A percentile compares a stretch with the other conserved stretches of the same genome.
These are phyloP conservation scores for Suricata suricatta DNA, from an alignment of 2,113 vertebrate genomes.

Conservation along the genomic window DNA sequence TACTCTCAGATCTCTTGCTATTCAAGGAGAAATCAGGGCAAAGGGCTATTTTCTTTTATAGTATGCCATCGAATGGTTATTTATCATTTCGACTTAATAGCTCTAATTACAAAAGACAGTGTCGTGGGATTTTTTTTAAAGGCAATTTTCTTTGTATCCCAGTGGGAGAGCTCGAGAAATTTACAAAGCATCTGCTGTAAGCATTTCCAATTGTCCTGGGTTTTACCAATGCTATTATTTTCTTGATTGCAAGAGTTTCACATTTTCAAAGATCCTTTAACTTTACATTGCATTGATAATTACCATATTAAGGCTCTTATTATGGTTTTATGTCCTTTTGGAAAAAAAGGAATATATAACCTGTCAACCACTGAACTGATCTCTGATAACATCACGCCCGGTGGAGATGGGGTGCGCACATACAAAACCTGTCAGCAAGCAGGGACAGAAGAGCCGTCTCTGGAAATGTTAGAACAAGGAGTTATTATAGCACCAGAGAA, in stretches of 20 bases:
- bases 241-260: conserved; percentile 28
- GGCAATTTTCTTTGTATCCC: conserved; percentile 61
- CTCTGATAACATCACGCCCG: neutral
- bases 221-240: conserved; percentile 27
- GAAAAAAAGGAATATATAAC: neutral
- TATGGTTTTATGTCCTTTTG: neutral
- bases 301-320: neutral
- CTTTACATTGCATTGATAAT: neutral
- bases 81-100: conserved; percentile 74
- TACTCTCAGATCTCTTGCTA: neutral
- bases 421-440: neutral
- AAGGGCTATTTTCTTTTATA: conserved; percentile 61
- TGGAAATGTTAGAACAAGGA: conserved; percentile 59
- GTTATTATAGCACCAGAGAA: neutral
- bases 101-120: conserved; percentile 74
- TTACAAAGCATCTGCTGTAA: conserved; percentile 68
- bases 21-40: conserved; percentile 48
- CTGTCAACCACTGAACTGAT: neutral
- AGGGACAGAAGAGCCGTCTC: conserved; percentile 18
- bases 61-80: conserved; percentile 50
- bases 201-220: conserved; percentile 56
- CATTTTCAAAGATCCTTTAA: conserved; percentile 30
- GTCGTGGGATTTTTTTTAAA: conserved; percentile 50
- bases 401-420: neutral
- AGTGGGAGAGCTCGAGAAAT: conserved; percentile 67